Percentiles rank a stretch among this genome's conserved stretches.
phyloP scores from a whole-genome alignment of 2,888 invertebrate species.

The Sphecodes monilicornis region DNA sequence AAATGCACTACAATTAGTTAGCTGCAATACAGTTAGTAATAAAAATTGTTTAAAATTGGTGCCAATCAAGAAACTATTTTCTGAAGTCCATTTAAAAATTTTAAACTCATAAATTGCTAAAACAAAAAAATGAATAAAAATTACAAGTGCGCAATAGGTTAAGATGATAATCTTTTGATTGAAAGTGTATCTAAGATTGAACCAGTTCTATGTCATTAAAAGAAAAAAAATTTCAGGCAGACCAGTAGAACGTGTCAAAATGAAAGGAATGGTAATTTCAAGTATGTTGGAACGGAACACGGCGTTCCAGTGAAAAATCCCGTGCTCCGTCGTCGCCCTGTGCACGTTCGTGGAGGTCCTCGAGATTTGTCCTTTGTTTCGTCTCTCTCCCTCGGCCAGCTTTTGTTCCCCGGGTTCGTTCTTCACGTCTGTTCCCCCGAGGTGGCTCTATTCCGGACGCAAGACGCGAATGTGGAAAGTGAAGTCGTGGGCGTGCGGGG shows the following conservation, averaged over 20 bases:
- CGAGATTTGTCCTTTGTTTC: not conserved
- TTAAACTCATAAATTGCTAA: no score
- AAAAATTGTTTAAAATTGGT: not conserved
- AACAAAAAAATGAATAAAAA: no score
- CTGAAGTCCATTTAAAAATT: not conserved
- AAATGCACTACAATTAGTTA: no score
- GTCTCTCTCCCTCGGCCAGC: not conserved
- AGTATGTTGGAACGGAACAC: not conserved
- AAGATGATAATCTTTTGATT: not conserved
- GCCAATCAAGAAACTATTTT: not conserved
- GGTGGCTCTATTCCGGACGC: not conserved
- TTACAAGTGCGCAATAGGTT: no score
- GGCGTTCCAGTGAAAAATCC: not conserved
- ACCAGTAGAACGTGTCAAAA: not conserved
- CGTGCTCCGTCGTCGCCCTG: not conserved
- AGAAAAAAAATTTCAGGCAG: not conserved
- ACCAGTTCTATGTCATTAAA: not conserved
- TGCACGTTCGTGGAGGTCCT: not conserved
- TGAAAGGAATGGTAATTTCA: not conserved
- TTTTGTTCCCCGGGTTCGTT: slow-evolving; percentile 12
- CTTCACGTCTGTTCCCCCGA: not conserved
- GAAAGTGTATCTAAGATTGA: not conserved
- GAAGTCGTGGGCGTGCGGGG: slow-evolving; percentile 13
- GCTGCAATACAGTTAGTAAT: not conserved
- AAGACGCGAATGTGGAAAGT: slow-evolving; percentile 38